Evolutionary conservation across 2,888 invertebrate species (phyloP).

Genomic region (Dolichomitus sp.): DNA sequence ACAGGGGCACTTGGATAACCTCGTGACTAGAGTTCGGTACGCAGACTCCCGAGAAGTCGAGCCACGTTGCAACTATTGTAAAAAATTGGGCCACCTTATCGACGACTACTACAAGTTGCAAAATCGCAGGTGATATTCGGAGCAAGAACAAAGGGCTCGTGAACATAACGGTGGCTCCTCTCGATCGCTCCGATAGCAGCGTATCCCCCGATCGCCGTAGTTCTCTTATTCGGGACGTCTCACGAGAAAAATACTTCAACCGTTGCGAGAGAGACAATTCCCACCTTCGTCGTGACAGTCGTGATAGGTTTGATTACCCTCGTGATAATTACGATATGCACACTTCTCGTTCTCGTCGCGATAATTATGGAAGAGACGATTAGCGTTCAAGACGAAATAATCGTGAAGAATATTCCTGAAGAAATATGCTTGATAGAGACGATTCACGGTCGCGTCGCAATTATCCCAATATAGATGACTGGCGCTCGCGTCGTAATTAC

Average conservation of each 20-base stretch:
- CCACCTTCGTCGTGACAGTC: too few relatives aligned
- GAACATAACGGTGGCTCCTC: background rate
- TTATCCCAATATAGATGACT: too few relatives aligned
- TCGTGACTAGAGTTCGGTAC: background rate
- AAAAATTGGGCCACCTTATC: background rate
- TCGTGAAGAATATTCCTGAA: background rate
- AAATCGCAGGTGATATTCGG: background rate
- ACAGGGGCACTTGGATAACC: background rate
- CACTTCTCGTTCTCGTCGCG: background rate
- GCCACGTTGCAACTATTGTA: background rate
- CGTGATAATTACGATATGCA: too few relatives aligned
- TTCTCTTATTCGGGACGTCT: background rate
- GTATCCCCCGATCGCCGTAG: background rate
- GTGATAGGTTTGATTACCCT: too few relatives aligned
- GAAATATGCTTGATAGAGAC: background rate
- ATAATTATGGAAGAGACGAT: background rate
- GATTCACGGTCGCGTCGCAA: too few relatives aligned
- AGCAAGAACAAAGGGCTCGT: background rate
- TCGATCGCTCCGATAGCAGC: background rate
- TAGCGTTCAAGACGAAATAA: background rate
- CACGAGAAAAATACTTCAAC: background rate
- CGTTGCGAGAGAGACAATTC: background rate
- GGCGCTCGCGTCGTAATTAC: too few relatives aligned
- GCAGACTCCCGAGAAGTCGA: background rate
- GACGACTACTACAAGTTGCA: conserved; percentile 6